Evolutionary conservation across 2,888 invertebrate species (phyloP), one percentile per base, ranked within the genome.

Genomic region (Stenoptilia bipunctidactyla): DNA sequence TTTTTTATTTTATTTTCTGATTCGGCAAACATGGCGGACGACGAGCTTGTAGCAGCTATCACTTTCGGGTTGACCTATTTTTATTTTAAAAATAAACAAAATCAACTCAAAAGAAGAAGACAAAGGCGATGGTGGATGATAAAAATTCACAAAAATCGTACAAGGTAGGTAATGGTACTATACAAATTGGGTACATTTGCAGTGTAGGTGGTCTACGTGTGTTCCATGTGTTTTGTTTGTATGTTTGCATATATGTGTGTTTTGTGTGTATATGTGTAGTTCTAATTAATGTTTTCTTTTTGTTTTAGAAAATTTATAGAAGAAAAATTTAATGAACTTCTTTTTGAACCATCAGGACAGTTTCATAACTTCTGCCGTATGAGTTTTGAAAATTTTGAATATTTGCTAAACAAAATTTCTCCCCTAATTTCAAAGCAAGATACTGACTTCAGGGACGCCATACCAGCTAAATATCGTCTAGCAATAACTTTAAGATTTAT

Each of bases 331-430:
- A 33, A 45, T 46, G 48, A 57, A 36, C 53, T 56, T 15, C n/a
- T n/a, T n/a, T 20, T 54, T 40, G 56, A 56, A 50, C 51, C 51
- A 33, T 51, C 53, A 45, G 57, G 55, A 43, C 44, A 56, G 20
- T 20, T 20, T 20, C 20, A 20, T 8, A 20, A 20, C 20, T 20
- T 20, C 20, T 20, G 20, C 20, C 20, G 20, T 20, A 20, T 20
- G 20, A 20, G 20, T 20, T 20, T 20, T 20, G 20, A 3, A 20
- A 8, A 20, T 20, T 20, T 20, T 20, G 20, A 20, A 20, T 20
- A 20, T 20, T 38, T 27, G 13, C 27, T 38, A 20, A 20, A 20
- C 20, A 20, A 20, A 20, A 20, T 20, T 20, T 20, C 20, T 20
- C 20, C 20, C 20, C 8, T 20, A 20, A 20, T 20, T 20, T 20